Base-by-base conservation (phyloP, 2,113 vertebrate species). In the Pseudorectes ferrugineus region DNA sequence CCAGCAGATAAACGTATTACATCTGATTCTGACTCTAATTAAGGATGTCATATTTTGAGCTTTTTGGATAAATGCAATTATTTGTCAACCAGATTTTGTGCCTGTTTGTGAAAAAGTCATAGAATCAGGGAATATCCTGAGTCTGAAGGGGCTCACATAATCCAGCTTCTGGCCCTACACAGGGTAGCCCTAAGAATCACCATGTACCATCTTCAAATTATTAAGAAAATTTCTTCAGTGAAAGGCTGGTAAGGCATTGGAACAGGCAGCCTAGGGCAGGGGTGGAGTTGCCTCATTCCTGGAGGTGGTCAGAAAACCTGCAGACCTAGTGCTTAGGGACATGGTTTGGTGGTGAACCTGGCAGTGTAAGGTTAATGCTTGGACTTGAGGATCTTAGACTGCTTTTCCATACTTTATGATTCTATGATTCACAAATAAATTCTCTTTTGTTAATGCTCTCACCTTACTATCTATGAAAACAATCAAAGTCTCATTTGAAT, bases 1-100 rank as follows among this genome's bases (percentile, higher is more conserved):
- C 23, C 42, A 1, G 0, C 20, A 87, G 43, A 22, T 13, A 65
- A 57, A 74, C 1, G 0, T 43, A 24, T 6, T 51, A 25, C 3
- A 8, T 67, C 28, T 42, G n/a, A 72, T 19, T 16, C 24, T 89
- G 24, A 6, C 6, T 70, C 1, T 80, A 49, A 62, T 31, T 76
- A 75, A 62, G 3, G 7, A 11, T 24, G 29, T 35, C 0, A 0
- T 29, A 57, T 43, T 81, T 33, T 68, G 43, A 77, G 19, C 2
- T 54, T 55, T 58, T 51, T 35, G 24, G 25, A 45, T 52, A 74
- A 74, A 55, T 9, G 19, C 1, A 49, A 17, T 36, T 17, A 13
- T 45, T 79, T 73, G 2, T 17, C 49, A 57, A 14, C 7, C 4
- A n/a, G 42, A 26, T 77, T 84, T 85, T 62, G 4, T 29, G 6